Evolutionary conservation across 2,797 vertebrate genomes (phyloP), one percentile per base, ranked within the genome.

Genomic region (Parotocinclus haroldoi): DNA sequence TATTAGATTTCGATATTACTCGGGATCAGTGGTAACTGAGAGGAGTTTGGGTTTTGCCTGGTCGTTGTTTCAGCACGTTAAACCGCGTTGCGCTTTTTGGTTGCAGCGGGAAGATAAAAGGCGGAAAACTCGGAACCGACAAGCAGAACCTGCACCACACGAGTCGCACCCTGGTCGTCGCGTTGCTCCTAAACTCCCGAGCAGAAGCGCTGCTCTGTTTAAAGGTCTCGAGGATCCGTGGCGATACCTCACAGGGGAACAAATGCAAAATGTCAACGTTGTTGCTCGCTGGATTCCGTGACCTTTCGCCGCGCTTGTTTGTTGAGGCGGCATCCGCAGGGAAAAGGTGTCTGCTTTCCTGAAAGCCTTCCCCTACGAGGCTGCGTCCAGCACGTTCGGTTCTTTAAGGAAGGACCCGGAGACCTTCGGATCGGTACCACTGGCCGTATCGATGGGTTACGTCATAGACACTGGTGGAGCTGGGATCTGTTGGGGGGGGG

Each of bases 211-310:
- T 46, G 45, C 27, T 27, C 27, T 46, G 45, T 46, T n/a, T 12
- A 46, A 46, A 11, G 45, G 45, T 11, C 45, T 46, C 10, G 12
- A 11, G 13, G 9, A 39, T 69, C 42, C 44, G 48, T 55, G 18
- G 44, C 39, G 66, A 55, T 37, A 11, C 27, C 27, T 54, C 66
- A n/a, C 27, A 39, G 13, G 66, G 58, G 66, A 60, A 60, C 10
- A n/a, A 14, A 53, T 53, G 49, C 44, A 54, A 68, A 64, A 63
- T 65, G 52, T 42, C 49, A 62, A 4, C 18, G 12, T 55, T 62
- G 58, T 69, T 61, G 52, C 54, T 68, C 54, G 36, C 58, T 27
- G 66, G 58, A 55, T 58, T 62, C 48, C 38, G 42, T 55, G 51
- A 58, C 51, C 58, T 69, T 69, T 62, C 10, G 49, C 49, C 48